Base-by-base conservation (phyloP, 92 coral and sea anemone species). In the Bergia sp. region DNA sequence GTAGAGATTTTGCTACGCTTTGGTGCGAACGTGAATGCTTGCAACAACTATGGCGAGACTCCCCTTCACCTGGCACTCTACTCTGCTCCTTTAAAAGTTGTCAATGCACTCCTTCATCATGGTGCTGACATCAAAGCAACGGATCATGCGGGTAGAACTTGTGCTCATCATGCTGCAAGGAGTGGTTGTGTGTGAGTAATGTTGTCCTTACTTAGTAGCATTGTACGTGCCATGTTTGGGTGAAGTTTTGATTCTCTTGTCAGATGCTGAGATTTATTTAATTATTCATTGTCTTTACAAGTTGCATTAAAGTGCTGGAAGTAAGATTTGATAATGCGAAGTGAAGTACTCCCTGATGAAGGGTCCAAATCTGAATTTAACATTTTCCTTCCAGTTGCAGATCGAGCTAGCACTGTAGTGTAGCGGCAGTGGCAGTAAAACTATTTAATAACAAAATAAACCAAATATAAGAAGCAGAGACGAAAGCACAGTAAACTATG, bases 121-220 rank as follows among this genome's bases (percentile, higher is more conserved):
- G 99, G 99, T 79, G 99, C 98, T 20, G 95, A 94, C 42, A 64
- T 94, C 81, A 90, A 82, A 69, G 93, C 90, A 9, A 91, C 78
- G 41, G 99, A 97, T 69, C 92, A 91, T n/a, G 99, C 94, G 41
- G 99, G 98, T 3, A 91, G 98, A 80, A 89, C 81, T 45, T 93
- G 97, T 81, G 76, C 94, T 42, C 98, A 97, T 73, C 98, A 97
- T 77, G 97, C 98, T 43, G 99, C 99, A 9, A 90, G 93, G 81
- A 92, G 98, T 53, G 99, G 99, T 10, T 95, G 96, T 47, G 80
- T 97, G 99, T 97, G 87, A 91, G 99, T 88, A 77, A 53, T 41
- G 10, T 36, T 42, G 23, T 44, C 18, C 6, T 29, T 29, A 29
- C 29, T 29, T 29, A 29, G 29, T 29, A 29, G 29, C 29, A 29